Evolutionary conservation across 1,140 invertebrate genomes (phyloP).

Genomic region (Yoshiicerus persimilis): DNA sequence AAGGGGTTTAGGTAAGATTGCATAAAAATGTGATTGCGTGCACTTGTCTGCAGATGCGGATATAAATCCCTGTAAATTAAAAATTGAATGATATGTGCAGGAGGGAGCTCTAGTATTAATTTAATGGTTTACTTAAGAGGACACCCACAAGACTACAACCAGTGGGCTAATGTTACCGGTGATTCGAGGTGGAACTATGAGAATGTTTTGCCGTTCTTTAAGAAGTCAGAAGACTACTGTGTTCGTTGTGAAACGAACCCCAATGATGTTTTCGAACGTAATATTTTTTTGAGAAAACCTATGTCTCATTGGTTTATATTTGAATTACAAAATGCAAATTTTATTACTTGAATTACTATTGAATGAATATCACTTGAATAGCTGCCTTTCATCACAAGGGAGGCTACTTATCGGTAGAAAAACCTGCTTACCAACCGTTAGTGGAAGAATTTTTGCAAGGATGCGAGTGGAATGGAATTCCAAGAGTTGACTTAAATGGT

Average conservation of each 20-base stretch:
- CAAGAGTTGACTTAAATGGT: constrained; percentile 46
- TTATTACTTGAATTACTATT: background rate
- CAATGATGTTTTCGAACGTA: constrained; percentile 44
- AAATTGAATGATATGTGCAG: background rate
- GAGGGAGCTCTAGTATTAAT: constrained; percentile 57
- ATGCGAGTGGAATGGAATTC: constrained; percentile 44
- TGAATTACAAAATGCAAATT: background rate
- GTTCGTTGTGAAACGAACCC: constrained; percentile 44
- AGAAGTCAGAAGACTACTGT: constrained; percentile 55
- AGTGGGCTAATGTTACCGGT: constrained; percentile 47
- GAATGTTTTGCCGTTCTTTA: constrained; percentile 60
- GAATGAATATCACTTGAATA: background rate
- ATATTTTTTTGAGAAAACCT: no score
- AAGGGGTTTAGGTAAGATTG: constrained; percentile 57
- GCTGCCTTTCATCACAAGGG: constrained; percentile 41
- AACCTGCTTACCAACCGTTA: constrained; percentile 43
- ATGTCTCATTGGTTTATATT: no score
- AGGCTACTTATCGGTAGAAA: constrained; percentile 39
- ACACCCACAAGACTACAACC: constrained; percentile 61
- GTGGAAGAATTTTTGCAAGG: constrained; percentile 46
- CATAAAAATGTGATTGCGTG: no score
- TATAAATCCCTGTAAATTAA: no score
- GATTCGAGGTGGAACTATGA: constrained; percentile 55
- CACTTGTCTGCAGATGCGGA: no score
- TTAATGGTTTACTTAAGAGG: constrained; percentile 60